Evolutionary conservation across 2,797 vertebrate genomes (phyloP), one percentile per base, ranked within the genome.

Genomic region (Setipinna tenuifilis): DNA sequence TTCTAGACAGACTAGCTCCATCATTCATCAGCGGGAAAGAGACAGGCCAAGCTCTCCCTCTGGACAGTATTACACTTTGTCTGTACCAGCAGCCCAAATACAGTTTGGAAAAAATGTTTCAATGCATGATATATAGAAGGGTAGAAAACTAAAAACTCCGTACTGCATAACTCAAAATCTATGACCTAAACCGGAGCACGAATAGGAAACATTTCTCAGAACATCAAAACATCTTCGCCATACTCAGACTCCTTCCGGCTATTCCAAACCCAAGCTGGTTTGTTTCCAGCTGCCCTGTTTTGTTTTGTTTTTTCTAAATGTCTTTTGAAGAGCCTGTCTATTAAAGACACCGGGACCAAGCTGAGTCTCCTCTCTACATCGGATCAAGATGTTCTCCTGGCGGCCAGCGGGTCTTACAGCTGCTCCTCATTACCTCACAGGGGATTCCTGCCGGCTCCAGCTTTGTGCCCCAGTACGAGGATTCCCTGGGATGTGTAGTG

Each of bases 301-400:
- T 78, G 68, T 71, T 21, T 44, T 78, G 50, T 54, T 54, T 10
- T 54, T 54, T 54, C 14, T 21, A 78, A 78, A 19, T 35, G 71
- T 19, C 41, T 78, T 78, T 78, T 78, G 71, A 78, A 78, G 71
- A 78, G 71, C 17, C 17, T 78, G 31, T 78, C 71, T 44, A 78
- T 78, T 78, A 78, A 78, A 78, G 71, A 44, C 71, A 75, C 28
- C 68, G 19, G 31, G 71, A 35, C 68, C 14, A 3, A 19, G 31
- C 17, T 62, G 0, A 84, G 86, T 89, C 86, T 81, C 83, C 86
- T 87, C 85, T 75, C 80, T 82, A 87, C 90, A 94, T 95, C 83
- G 88, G 86, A 92, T 92, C 93, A 94, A 92, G 93, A 93, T 95
- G 92, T 91, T 90, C 87, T 86, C 82, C 88, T 86, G 85, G 83